Evolutionary conservation across 2,797 vertebrate species (phyloP).

Genomic region (Microctenopoma steveboyesi): DNA sequence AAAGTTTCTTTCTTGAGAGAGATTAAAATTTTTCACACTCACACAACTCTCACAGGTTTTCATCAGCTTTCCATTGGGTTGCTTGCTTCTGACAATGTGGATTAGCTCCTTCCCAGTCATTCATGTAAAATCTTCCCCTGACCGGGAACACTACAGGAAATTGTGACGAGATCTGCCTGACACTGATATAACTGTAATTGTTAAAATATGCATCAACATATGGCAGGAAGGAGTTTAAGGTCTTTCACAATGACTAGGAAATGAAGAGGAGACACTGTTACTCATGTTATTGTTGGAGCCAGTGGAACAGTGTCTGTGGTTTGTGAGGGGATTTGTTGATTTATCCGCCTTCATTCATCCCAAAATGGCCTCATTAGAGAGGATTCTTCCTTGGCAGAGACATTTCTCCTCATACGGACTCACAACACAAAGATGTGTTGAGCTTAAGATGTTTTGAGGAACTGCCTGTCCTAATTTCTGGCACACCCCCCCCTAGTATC

Average conservation of each 20-base stretch:
- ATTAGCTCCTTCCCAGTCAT: conserved; percentile 17
- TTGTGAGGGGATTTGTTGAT: conserved; percentile 34
- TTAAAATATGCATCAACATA: background rate
- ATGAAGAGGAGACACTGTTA: conserved; percentile 7
- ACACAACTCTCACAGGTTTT: background rate
- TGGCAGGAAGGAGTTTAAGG: background rate
- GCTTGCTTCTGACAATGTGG: conserved; percentile 1
- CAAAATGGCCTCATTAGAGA: conserved; percentile 56
- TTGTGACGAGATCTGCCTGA: conserved; percentile 2
- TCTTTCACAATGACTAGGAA: conserved; percentile 2
- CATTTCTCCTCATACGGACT: conserved; percentile 17
- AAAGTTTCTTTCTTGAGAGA: too few relatives aligned
- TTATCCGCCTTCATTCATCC: conserved; percentile 30
- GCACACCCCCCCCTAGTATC: conserved; percentile 31
- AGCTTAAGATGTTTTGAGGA: conserved; percentile 34
- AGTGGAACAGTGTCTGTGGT: background rate
- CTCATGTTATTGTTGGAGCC: conserved; percentile 9
- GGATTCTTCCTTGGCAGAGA: conserved; percentile 42
- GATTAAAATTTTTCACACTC: background rate
- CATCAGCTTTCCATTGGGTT: background rate
- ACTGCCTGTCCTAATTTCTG: conserved; percentile 52
- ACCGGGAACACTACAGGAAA: conserved; percentile 11
- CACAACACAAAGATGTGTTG: conserved; percentile 45
- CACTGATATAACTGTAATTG: background rate
- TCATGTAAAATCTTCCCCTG: conserved; percentile 1